phyloP scores from a whole-genome alignment of 2,888 invertebrate species.

The Marronus borbonicus region DNA sequence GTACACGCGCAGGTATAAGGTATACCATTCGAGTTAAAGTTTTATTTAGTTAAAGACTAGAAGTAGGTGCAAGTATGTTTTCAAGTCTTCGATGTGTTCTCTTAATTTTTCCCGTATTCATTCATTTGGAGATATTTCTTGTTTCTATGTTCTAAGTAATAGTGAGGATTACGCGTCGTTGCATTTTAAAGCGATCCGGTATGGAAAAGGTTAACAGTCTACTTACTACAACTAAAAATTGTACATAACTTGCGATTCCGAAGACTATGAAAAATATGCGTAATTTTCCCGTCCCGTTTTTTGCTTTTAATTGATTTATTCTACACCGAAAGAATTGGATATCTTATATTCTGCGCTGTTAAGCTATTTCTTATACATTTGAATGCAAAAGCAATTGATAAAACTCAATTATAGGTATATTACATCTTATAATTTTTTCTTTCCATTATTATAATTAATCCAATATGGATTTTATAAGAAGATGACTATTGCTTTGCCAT shows the following conservation, averaged over 20 bases:
- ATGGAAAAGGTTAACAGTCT: no score
- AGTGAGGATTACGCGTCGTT: not conserved
- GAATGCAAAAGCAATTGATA: constrained; percentile 36
- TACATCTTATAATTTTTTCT: constrained; percentile 1
- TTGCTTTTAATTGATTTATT: no score
- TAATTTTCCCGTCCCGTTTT: no score
- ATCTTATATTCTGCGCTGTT: not conserved
- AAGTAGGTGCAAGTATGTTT: constrained; percentile 23
- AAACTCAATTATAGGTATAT: constrained; percentile 29
- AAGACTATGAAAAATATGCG: no score
- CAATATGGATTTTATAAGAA: constrained; percentile 41
- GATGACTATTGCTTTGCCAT: not conserved
- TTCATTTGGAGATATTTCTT: constrained; percentile 35
- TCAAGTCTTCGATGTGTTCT: constrained; percentile 29
- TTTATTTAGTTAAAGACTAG: constrained; percentile 34
- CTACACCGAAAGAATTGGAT: no score
- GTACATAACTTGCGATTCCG: no score
- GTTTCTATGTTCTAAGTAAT: constrained; percentile 8
- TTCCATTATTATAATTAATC: constrained; percentile 17
- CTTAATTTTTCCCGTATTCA: constrained; percentile 13
- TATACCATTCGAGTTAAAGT: not conserved
- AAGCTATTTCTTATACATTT: not conserved
- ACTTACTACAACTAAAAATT: no score
- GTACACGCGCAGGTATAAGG: not conserved
- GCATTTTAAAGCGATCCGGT: not conserved